phyloP scores from a whole-genome alignment of 2,113 vertebrate genomes.

The Pangasianodon hypophthalmus region DNA sequence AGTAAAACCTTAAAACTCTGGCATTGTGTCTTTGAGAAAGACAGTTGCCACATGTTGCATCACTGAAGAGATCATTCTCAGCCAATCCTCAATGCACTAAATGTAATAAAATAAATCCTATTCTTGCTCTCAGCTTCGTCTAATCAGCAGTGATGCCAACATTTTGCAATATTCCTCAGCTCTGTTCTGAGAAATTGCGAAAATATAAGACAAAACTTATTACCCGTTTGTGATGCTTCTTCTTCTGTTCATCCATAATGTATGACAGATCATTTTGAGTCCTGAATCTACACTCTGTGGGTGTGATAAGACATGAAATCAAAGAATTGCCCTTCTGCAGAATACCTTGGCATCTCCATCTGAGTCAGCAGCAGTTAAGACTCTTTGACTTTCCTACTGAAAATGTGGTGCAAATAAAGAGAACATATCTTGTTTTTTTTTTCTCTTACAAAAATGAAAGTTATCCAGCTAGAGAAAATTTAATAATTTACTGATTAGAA shows the following conservation, averaged over 20 bases:
- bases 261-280: constrained; percentile 27
- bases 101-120: neutral
- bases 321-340: constrained; percentile 5
- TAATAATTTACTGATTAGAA: constrained; percentile 16
- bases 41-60: constrained; percentile 18
- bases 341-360: constrained; percentile 19
- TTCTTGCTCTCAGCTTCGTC: neutral
- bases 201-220: neutral
- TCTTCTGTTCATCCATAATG: constrained; percentile 35
- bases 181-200: constrained; percentile 12
- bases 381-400: constrained; percentile 23
- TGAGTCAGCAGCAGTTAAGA: constrained; percentile 28
- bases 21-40: neutral
- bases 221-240: neutral
- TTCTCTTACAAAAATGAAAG: constrained; percentile 19
- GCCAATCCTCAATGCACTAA: neutral
- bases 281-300: constrained; percentile 18
- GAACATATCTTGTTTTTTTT: neutral
- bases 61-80: neutral
- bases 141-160: neutral
- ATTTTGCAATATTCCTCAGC: neutral
- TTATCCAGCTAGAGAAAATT: constrained; percentile 21
- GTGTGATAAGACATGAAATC: constrained; percentile 32
- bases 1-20: neutral
- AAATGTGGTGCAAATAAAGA: neutral